phyloP scores from a whole-genome alignment of 1,140 invertebrate species.

The Dendrolimus kikuchii region DNA sequence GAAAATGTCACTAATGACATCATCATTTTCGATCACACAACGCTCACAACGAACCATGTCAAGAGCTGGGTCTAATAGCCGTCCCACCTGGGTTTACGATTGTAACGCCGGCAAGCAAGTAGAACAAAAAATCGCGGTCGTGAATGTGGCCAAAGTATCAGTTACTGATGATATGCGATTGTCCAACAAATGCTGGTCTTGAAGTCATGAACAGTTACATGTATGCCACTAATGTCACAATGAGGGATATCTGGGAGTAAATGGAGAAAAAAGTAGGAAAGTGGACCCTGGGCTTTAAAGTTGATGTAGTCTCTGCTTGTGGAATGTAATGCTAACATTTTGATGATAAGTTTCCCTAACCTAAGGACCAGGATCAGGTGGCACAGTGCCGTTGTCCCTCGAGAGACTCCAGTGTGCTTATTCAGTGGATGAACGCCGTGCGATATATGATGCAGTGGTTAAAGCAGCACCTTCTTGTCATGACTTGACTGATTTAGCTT shows the following conservation, averaged over 20 bases:
- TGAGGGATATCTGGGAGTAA: neutral
- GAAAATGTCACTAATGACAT: too few species aligned
- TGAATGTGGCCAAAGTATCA: too few species aligned
- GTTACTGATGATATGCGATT: too few species aligned
- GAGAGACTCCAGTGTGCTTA: conserved; percentile 38
- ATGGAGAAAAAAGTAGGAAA: neutral
- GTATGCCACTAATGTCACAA: too few species aligned
- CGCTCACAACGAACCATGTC: too few species aligned
- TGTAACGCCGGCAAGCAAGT: too few species aligned
- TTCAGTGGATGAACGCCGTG: conserved; percentile 44
- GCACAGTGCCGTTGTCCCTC: conserved; percentile 28
- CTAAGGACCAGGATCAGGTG: conserved; percentile 30
- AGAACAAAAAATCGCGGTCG: too few species aligned
- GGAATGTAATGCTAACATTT: neutral
- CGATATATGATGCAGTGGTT: conserved; percentile 48
- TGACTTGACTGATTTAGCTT: conserved; percentile 32
- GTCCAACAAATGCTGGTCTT: too few species aligned
- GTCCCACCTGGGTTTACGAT: too few species aligned
- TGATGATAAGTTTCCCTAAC: conserved; percentile 31
- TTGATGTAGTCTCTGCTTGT: neutral
- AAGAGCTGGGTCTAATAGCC: too few species aligned
- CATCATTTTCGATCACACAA: too few species aligned
- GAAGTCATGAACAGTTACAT: too few species aligned
- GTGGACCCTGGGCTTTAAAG: neutral
- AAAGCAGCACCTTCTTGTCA: conserved; percentile 28